A percentile compares a stretch with the other conserved stretches of the same genome.
These are phyloP conservation scores for Anodontia alba DNA, from an alignment of 2,888 invertebrate genomes.

Conservation along the genomic window DNA sequence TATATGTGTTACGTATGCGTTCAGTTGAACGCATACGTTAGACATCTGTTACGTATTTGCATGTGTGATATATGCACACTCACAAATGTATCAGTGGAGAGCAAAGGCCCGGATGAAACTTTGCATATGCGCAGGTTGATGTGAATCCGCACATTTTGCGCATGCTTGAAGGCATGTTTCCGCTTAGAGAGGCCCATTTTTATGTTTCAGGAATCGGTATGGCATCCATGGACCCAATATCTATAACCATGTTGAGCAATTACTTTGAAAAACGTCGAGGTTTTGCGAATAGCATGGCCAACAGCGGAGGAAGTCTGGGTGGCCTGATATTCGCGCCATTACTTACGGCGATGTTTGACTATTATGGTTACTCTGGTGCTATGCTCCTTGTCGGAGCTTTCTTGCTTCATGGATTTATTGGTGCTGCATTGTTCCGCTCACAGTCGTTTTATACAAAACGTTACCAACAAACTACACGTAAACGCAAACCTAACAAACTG, in stretches of 20 bases:
- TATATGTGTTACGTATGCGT: too few relatives aligned
- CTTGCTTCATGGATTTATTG: constrained; percentile 13
- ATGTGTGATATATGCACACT: too few relatives aligned
- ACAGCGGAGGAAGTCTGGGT: constrained; percentile 17
- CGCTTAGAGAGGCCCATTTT: too few relatives aligned
- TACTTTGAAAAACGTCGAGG: constrained; percentile 23
- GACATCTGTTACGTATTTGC: too few relatives aligned
- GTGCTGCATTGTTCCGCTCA: constrained; percentile 12
- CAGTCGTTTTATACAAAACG: background rate
- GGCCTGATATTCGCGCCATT: constrained; percentile 21
- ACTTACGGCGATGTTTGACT: constrained; percentile 17
- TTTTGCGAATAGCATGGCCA: constrained; percentile 18
- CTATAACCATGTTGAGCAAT: background rate
- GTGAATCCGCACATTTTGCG: too few relatives aligned
- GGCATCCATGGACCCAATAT: constrained; percentile 11
- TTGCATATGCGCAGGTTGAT: too few relatives aligned
- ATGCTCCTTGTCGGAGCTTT: background rate
- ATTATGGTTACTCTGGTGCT: constrained; percentile 18
- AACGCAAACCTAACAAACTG: background rate
- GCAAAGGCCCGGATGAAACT: too few relatives aligned
- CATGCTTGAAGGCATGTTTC: too few relatives aligned
- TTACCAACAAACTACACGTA: background rate
- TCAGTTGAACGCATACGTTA: too few relatives aligned
- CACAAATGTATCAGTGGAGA: too few relatives aligned
- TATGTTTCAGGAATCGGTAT: constrained; percentile 18